Conservation (phyloP, 2,113 vertebrate genomes). For the Leptosomus discolor region DNA sequence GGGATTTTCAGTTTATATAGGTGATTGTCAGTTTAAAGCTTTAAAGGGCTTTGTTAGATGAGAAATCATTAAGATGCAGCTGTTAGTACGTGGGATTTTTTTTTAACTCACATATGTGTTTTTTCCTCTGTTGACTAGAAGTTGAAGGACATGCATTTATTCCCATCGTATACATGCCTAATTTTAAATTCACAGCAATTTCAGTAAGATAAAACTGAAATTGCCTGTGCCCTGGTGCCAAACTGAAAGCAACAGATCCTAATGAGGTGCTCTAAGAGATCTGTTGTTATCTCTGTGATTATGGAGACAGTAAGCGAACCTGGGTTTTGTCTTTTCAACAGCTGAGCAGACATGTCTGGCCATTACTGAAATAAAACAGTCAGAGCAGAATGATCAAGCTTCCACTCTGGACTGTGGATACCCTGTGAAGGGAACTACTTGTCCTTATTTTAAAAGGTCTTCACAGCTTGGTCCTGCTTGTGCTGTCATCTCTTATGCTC, state of each 20-base stretch:
- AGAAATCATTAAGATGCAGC: neutral
- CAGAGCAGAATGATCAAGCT: neutral
- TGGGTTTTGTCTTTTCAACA: neutral
- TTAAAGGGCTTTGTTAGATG: neutral
- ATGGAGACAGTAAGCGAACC: neutral
- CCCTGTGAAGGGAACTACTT: neutral
- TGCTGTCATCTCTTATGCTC: neutral
- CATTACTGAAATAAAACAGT: neutral
- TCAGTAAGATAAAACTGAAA: neutral
- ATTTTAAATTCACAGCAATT: neutral
- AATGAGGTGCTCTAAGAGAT: neutral
- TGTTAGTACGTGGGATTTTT: neutral
- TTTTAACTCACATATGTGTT: neutral
- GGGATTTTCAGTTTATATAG: neutral
- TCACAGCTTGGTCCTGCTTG: neutral
- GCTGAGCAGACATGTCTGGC: neutral
- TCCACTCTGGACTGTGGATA: neutral
- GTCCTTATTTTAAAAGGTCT: neutral
- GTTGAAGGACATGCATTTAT: neutral
- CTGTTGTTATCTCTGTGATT: neutral
- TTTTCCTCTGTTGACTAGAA: neutral
- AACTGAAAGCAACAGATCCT: neutral
- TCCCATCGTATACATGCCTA: neutral
- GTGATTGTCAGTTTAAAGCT: neutral
- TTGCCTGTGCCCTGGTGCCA: neutral